phyloP scores from a whole-genome alignment of 2,888 invertebrate species.

The Lycophotia porphyrea region DNA sequence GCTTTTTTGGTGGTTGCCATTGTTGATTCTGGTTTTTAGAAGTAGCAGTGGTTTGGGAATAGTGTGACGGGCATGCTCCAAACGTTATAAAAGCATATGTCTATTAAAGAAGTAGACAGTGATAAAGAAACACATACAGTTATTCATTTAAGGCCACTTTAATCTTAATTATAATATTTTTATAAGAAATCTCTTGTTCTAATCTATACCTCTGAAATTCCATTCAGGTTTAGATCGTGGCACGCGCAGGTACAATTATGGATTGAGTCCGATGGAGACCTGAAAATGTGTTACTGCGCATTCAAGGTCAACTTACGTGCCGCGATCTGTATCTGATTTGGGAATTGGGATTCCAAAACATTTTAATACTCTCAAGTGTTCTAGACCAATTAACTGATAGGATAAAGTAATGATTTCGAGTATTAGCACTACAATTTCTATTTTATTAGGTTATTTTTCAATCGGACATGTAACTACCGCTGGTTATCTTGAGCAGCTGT shows the following conservation, averaged over 20 bases:
- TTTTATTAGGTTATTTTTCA: slow-evolving; percentile 15
- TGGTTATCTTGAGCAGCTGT: background rate
- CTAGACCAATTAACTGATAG: background rate
- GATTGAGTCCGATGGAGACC: too few relatives aligned
- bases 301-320: too few relatives aligned
- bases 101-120: background rate
- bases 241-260: too few relatives aligned
- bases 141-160: background rate
- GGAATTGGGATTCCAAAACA: slow-evolving; percentile 1
- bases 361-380: background rate
- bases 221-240: too few relatives aligned
- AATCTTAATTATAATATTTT: background rate
- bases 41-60: too few relatives aligned
- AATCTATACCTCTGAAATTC: background rate
- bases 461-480: background rate
- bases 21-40: too few relatives aligned
- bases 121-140: background rate
- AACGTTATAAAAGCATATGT: background rate
- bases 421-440: slow-evolving; percentile 1
- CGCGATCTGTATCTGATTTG: too few relatives aligned
- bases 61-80: too few relatives aligned
- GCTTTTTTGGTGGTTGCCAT: too few relatives aligned
- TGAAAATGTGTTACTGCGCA: too few relatives aligned
- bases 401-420: slow-evolving; percentile 14
- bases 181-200: background rate